Percentiles rank a stretch among this genome's conserved stretches.
Conservation (phyloP, 2,888 invertebrate genomes). For the Aphodius granarius region DNA sequence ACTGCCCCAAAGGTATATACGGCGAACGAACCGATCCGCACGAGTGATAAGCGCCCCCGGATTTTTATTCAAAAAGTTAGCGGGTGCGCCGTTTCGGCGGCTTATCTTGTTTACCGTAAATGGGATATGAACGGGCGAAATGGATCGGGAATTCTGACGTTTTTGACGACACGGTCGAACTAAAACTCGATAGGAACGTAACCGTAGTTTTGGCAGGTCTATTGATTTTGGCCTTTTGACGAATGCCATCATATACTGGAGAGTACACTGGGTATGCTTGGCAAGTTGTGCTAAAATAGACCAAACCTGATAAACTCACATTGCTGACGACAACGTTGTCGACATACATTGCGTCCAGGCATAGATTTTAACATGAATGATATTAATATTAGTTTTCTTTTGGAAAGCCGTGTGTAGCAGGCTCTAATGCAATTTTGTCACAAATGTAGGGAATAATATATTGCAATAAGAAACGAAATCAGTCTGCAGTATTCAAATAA, state of each 20-base stretch:
- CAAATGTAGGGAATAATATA: no score
- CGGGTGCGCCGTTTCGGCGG: background rate
- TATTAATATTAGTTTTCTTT: no score
- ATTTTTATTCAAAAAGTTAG: background rate
- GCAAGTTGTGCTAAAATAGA: no score
- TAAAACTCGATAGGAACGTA: background rate
- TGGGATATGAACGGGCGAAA: background rate
- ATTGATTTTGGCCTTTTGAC: background rate
- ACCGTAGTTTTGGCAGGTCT: background rate
- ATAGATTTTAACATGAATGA: no score
- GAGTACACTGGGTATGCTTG: no score
- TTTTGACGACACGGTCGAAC: background rate
- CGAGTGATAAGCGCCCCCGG: background rate
- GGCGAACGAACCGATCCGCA: background rate
- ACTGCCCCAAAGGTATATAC: background rate
- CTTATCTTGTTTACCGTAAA: background rate
- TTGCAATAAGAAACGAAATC: background rate
- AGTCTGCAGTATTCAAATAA: background rate
- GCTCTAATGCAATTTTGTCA: no score
- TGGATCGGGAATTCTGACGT: background rate
- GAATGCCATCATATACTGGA: no score
- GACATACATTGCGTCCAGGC: no score
- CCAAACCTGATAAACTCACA: no score
- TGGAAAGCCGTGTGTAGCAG: no score
- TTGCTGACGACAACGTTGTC: no score